Percentiles rank a stretch among this genome's conserved stretches.
Evolutionary conservation across 2,888 invertebrate species (phyloP).

Genomic region (Microplitis manilae): DNA sequence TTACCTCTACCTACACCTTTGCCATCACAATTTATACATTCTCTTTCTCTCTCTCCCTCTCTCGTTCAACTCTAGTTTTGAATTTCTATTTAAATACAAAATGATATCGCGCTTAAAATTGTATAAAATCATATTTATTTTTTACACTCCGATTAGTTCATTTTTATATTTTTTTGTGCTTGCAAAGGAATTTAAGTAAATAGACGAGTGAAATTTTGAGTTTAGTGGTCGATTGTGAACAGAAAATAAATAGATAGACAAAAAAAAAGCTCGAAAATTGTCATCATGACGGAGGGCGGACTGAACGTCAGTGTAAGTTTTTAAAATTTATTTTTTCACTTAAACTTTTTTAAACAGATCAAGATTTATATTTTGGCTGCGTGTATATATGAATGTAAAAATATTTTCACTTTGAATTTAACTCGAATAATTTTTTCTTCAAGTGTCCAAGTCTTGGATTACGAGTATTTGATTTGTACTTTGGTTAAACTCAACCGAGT

Average conservation of each 20-base stretch:
- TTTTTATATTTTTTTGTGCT: not conserved
- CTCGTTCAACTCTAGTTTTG: not conserved
- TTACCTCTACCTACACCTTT: not conserved
- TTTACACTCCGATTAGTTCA: not conserved
- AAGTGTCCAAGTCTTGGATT: not conserved
- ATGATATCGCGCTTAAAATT: slow-evolving; percentile 15
- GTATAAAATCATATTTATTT: not conserved
- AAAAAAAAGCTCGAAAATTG: slow-evolving; percentile 8
- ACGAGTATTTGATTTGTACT: not conserved
- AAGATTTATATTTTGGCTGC: too few relatives aligned
- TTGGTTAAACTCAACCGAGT: not conserved
- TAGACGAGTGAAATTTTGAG: slow-evolving; percentile 5
- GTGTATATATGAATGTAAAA: too few relatives aligned
- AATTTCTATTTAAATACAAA: slow-evolving; percentile 19
- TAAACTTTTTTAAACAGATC: not conserved
- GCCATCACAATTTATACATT: not conserved
- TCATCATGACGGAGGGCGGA: slow-evolving; percentile 41
- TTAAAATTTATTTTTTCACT: slow-evolving; percentile 7
- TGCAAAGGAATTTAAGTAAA: not conserved
- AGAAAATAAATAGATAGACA: not conserved
- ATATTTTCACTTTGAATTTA: not conserved
- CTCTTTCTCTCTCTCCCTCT: not conserved
- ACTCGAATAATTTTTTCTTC: not conserved
- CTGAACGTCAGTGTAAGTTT: slow-evolving; percentile 42
- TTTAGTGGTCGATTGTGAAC: slow-evolving; percentile 20